Conservation (phyloP, 2,888 invertebrate species). For the Blera fallax region DNA sequence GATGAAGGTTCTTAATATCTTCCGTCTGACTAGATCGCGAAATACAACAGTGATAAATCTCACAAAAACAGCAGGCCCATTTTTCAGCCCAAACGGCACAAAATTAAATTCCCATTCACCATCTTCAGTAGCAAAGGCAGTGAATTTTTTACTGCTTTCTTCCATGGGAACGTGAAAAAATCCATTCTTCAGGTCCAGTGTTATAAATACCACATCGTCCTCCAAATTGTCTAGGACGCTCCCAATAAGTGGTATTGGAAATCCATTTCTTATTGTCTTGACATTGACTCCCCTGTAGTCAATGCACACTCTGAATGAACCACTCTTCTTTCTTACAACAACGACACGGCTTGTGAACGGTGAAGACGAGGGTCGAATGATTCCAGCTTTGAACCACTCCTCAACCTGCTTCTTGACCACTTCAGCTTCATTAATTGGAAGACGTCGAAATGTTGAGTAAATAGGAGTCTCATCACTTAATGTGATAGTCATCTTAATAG, state of each 20-base stretch:
- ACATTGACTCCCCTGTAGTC: too few relatives aligned
- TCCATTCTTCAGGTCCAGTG: background rate
- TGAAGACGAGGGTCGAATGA: background rate
- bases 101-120: too few relatives aligned
- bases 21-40: too few relatives aligned
- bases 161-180: background rate
- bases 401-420: too few relatives aligned
- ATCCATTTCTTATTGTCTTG: constrained; percentile 9
- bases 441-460: too few relatives aligned
- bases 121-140: background rate
- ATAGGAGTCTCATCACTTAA: too few relatives aligned
- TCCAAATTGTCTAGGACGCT: constrained; percentile 1
- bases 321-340: background rate
- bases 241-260: constrained; percentile 5
- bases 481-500: too few relatives aligned
- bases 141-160: constrained; percentile 1
- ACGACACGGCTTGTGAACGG: background rate
- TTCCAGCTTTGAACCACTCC: background rate
- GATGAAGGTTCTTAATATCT: too few relatives aligned
- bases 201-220: background rate
- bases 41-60: too few relatives aligned
- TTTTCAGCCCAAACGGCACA: too few relatives aligned
- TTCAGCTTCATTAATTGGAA: too few relatives aligned
- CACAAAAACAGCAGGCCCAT: too few relatives aligned
- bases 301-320: background rate